phyloP scores from a whole-genome alignment of 2,888 invertebrate species.

The Cyclophora punctaria region DNA sequence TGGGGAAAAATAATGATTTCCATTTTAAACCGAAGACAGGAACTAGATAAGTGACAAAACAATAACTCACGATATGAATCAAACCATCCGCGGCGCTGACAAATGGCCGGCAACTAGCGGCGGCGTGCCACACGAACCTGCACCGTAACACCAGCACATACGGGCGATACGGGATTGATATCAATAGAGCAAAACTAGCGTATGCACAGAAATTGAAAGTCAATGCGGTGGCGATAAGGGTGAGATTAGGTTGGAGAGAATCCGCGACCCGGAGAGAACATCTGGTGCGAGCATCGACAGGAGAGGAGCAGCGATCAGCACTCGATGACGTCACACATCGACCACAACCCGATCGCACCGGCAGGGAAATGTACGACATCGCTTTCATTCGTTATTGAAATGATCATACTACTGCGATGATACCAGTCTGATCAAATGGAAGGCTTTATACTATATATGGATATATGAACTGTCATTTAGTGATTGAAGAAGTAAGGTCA shows the following conservation, averaged over 20 bases:
- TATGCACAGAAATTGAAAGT: too few relatives aligned
- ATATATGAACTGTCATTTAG: too few relatives aligned
- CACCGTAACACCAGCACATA: conserved; percentile 10
- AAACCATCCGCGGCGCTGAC: conserved; percentile 25
- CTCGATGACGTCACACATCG: too few relatives aligned
- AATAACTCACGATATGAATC: conserved; percentile 39
- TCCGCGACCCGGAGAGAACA: not conserved
- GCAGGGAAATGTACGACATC: too few relatives aligned
- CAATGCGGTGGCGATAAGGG: not conserved
- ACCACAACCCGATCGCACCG: too few relatives aligned
- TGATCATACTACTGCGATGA: too few relatives aligned
- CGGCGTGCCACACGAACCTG: conserved; percentile 7
- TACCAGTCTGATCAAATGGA: too few relatives aligned
- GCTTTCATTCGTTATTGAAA: too few relatives aligned
- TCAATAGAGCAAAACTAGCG: too few relatives aligned
- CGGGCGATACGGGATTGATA: conserved; percentile 5
- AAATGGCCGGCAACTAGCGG: conserved; percentile 23
- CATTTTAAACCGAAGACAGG: conserved; percentile 5
- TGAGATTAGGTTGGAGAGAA: not conserved
- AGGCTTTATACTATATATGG: too few relatives aligned
- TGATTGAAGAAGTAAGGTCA: too few relatives aligned
- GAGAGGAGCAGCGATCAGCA: not conserved
- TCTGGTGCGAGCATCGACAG: conserved; percentile 12
- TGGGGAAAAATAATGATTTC: conserved; percentile 3
- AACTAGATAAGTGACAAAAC: conserved; percentile 27